These are phyloP conservation scores for Cerceris ruficornis DNA, from an alignment of 2,888 invertebrate genomes.

Conservation along the genomic window DNA sequence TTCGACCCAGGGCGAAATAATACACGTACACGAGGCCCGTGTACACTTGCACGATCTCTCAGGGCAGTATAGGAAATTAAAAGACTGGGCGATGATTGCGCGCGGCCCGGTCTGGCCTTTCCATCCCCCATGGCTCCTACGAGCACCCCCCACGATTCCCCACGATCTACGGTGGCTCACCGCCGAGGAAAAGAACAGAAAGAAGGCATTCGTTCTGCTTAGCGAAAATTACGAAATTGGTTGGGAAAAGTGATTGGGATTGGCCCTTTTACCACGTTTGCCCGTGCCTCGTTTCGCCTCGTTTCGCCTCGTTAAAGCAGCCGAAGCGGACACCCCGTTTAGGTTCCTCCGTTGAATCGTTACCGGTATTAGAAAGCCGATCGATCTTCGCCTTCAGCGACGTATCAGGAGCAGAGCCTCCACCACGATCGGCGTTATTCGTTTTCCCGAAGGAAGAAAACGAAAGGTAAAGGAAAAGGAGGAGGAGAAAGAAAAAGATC, in stretches of 20 bases:
- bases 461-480: not conserved
- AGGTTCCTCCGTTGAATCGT: constrained; percentile 39
- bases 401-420: too few relatives aligned
- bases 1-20: not conserved
- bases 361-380: constrained; percentile 7
- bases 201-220: constrained; percentile 77
- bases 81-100: constrained; percentile 81
- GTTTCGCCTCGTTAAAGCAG: constrained; percentile 71
- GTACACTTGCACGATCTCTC: constrained; percentile 50
- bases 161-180: constrained; percentile 37
- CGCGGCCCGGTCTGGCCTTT: constrained; percentile 62
- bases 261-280: constrained; percentile 71
- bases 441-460: not conserved
- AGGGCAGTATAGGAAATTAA: constrained; percentile 81
- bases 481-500: not conserved
- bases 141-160: constrained; percentile 17
- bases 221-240: constrained; percentile 78
- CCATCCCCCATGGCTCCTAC: constrained; percentile 38
- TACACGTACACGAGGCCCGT: constrained; percentile 32
- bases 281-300: constrained; percentile 60
- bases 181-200: constrained; percentile 46
- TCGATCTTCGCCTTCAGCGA: not conserved
- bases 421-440: too few relatives aligned
- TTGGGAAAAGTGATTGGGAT: constrained; percentile 78
- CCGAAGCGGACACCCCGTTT: constrained; percentile 71